Evolutionary conservation across 2,113 vertebrate species (phyloP), one percentile per base, ranked within the genome.

Genomic region (Tupaia chinensis): DNA sequence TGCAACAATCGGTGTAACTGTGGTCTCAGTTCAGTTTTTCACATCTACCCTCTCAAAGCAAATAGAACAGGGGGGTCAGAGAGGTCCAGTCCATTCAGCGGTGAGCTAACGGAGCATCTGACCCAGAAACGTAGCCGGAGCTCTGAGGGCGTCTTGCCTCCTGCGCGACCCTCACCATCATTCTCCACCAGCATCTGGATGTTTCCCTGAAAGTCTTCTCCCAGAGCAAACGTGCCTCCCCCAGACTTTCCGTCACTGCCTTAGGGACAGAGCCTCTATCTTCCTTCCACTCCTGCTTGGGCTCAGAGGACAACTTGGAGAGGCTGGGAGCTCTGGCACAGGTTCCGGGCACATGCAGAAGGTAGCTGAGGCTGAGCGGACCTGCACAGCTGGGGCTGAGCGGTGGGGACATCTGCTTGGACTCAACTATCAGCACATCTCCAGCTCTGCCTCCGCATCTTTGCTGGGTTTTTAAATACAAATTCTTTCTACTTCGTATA

Each of bases 1-100:
- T 0, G 4, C 10, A 32, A 20, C 6, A 11, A 23, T 1, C 15
- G 69, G 53, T 19, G 2, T 0, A 5, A 9, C 0, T 1, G 27
- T 2, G 29, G 19, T 53, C 44, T 63, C 14, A 32, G 58, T 25
- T 20, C 65, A 9, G 27, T 7, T 23, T 70, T 25, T 53, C n/a
- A 12, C 6, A 32, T 53, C 13, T 44, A 44, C 78, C 79, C 34
- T 9, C 69, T 77, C 53, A 14, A 22, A 72, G 19, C 23, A 44
- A 34, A 58, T 3, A 23, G 25, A 68, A 7, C 27, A 25, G 32
- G 11, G 73, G 20, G 70, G 56, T 78, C 80, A 53, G n/a, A 54
- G 15, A 32, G 89, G 34, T 53, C 70, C 61, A 20, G 25, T n/a
- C 34, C n/a, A 44, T 20, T 29, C 19, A 27, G 23, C 65, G 25